Evolutionary conservation across 2,797 vertebrate species (phyloP), one percentile per base, ranked within the genome.

Genomic region (Coregonus suidteri): DNA sequence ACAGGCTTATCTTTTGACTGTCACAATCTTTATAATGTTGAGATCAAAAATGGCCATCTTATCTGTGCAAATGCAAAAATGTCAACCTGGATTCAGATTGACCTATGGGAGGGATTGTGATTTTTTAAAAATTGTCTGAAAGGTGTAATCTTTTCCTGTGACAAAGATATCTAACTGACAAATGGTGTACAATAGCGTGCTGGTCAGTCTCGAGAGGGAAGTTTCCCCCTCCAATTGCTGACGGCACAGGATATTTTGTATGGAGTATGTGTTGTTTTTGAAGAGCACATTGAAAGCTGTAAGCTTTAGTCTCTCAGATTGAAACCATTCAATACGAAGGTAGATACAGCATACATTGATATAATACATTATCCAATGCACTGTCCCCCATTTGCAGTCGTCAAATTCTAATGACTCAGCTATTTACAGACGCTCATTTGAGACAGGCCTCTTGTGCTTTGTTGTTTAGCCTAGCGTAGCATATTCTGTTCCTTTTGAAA

Each of bases 391-490:
- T 71, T 71, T 0, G 15, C 80, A 41, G 37, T 83, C 79, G 84
- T 88, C 84, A 79, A 83, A 81, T 85, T 69, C 16, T 78, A 47
- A 72, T 37, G 75, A 77, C 81, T 53, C 31, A 3, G 72, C 71
- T 51, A 72, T 85, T 82, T 20, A 76, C 77, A 68, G 77, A 67
- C 69, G 76, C 54, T 77, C 72, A 30, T 20, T 51, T 7, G 6
- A 64, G 25, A 13, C 53, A 1, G n/a, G 20, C 20, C 20, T 64
- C 68, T 70, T 34, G 37, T 25, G 69, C 41, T 70, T 70, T 18
- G 18, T 51, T 41, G 37, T 71, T 71, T 52, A 30, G 70, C 4
- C 51, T 51, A 25, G 47, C 5, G 13, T 71, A 52, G 14, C 47
- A 47, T 71, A 71, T 71, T 47, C 47, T 53, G 2, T 51, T 6